Conservation (phyloP, 2,113 vertebrate genomes). For the Scytalopus superciliaris region DNA sequence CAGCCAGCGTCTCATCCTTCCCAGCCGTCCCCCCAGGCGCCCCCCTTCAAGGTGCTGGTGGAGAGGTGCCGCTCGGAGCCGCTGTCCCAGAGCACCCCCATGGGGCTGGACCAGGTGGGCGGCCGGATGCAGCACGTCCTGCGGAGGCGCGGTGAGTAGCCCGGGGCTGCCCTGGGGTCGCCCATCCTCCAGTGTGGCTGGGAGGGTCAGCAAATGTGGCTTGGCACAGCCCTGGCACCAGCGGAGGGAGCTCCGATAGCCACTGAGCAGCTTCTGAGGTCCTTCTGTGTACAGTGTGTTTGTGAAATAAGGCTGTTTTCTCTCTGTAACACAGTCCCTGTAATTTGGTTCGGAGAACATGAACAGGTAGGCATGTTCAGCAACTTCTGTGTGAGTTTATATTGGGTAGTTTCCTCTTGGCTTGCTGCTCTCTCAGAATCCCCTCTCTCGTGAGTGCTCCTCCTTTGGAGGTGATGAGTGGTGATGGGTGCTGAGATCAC, state of each 20-base stretch:
- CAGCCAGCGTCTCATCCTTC: conserved; percentile 78
- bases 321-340: not conserved
- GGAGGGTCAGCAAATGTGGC: not conserved
- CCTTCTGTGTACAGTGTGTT: not conserved
- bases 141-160: conserved; percentile 73
- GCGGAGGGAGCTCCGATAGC: not conserved
- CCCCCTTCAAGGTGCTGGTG: conserved; percentile 80
- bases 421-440: not conserved
- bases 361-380: not conserved
- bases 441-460: not conserved
- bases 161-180: accelerated
- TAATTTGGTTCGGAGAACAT: not conserved
- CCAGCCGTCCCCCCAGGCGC: conserved; percentile 75
- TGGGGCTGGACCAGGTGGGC: conserved; percentile 73
- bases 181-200: not conserved
- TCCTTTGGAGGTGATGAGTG: not conserved
- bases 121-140: conserved; percentile 75
- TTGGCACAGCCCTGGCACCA: not conserved
- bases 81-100: conserved; percentile 79
- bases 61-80: conserved; percentile 85
- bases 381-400: not conserved
- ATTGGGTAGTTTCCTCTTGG: not conserved
- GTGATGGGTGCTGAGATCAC: not conserved
- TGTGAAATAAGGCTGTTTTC: not conserved
- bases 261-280: not conserved